Evolutionary conservation across 2,888 invertebrate genomes (phyloP).

Genomic region (Orthosia cruda): DNA sequence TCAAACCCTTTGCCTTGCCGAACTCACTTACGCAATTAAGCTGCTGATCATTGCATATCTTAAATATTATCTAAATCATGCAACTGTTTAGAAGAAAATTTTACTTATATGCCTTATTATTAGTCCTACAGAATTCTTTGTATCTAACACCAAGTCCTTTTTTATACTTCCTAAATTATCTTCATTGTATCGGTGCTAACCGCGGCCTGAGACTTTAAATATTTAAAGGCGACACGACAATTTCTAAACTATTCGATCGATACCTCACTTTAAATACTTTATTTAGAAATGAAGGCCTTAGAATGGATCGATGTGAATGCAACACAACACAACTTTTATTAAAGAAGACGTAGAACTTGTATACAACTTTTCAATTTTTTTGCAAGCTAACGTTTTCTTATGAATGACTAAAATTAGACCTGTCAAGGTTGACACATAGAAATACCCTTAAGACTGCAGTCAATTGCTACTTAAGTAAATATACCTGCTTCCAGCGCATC

Average conservation of each 20-base stretch:
- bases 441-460: background rate
- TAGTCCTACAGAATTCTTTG: background rate
- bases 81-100: background rate
- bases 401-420: too few species aligned
- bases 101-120: too few species aligned
- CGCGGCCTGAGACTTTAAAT: background rate
- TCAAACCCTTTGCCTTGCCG: too few species aligned
- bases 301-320: slow-evolving; percentile 1
- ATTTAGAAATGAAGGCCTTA: background rate
- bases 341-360: background rate
- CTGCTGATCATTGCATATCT: background rate
- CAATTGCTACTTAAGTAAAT: too few species aligned
- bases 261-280: slow-evolving; percentile 21
- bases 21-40: too few species aligned
- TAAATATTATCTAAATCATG: background rate
- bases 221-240: background rate
- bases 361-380: background rate
- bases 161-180: background rate
- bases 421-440: background rate
- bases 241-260: background rate
- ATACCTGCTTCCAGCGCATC: background rate
- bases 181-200: too few species aligned
- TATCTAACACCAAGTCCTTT: background rate
- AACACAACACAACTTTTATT: too few species aligned
- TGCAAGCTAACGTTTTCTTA: too few species aligned